These are phyloP conservation scores for Tinea pellionella DNA, from an alignment of 2,888 invertebrate species.

Conservation along the genomic window DNA sequence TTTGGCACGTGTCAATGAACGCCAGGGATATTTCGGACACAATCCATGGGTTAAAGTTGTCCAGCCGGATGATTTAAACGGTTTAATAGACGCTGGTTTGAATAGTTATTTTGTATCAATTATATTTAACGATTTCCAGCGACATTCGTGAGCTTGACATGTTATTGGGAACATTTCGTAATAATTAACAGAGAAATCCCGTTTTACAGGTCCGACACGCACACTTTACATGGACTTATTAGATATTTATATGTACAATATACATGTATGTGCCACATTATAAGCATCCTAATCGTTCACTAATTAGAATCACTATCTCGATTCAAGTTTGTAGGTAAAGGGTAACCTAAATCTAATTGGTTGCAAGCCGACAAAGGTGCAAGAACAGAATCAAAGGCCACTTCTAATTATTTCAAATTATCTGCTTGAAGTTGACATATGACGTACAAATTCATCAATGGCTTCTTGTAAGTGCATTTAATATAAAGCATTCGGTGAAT, in stretches of 20 bases:
- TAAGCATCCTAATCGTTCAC: constrained; percentile 2
- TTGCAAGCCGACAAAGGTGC: background rate
- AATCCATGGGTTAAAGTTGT: constrained; percentile 37
- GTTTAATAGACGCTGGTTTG: constrained; percentile 49
- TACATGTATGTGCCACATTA: background rate
- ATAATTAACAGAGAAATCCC: constrained; percentile 13
- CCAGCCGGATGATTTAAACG: constrained; percentile 55
- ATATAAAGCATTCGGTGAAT: constrained; percentile 33
- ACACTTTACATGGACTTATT: background rate
- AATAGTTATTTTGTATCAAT: constrained; percentile 45
- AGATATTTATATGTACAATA: background rate
- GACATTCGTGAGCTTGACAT: constrained; percentile 21
- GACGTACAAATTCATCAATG: constrained; percentile 5
- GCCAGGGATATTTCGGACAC: constrained; percentile 61
- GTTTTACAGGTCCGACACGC: constrained; percentile 1
- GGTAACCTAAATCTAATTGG: background rate
- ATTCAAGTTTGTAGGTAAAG: constrained; percentile 1
- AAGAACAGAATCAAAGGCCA: background rate
- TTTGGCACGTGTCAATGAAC: constrained; percentile 70
- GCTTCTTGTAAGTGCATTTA: background rate
- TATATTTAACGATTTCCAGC: constrained; percentile 35
- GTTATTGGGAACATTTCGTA: constrained; percentile 14
- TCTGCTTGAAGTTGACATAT: background rate
- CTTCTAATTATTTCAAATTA: constrained; percentile 1
- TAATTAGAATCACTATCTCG: constrained; percentile 4